A percentile compares a stretch with the other conserved stretches of the same genome.
Evolutionary conservation across 2,888 invertebrate species (phyloP).

Genomic region (Tenthredo scrophulariae): DNA sequence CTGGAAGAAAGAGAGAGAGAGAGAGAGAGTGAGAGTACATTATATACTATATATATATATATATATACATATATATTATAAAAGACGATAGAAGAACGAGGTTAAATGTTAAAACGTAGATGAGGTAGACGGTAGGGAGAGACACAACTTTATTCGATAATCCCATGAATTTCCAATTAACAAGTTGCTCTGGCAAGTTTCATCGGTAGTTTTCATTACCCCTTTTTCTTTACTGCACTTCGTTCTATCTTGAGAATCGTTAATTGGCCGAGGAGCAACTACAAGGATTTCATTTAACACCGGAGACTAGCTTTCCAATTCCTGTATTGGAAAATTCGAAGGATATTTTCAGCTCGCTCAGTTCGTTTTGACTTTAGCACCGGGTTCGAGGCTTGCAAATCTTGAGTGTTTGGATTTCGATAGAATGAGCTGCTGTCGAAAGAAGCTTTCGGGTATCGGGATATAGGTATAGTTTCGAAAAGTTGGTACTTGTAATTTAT

Average conservation of each 20-base stretch:
- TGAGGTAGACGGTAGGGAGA: conserved; percentile 41
- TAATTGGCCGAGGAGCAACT: conserved; percentile 36
- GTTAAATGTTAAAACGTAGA: conserved; percentile 29
- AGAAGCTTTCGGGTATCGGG: not conserved
- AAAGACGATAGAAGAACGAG: conserved; percentile 18
- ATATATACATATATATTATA: too few relatives aligned
- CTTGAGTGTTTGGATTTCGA: conserved; percentile 1
- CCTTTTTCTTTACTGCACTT: conserved; percentile 52
- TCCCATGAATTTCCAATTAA: conserved; percentile 74
- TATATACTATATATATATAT: not conserved
- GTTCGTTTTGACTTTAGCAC: not conserved
- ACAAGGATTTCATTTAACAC: conserved; percentile 21
- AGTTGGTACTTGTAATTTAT: conserved; percentile 37
- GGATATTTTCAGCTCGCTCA: not conserved
- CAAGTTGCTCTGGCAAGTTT: conserved; percentile 66
- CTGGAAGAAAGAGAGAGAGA: not conserved
- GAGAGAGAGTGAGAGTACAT: not conserved
- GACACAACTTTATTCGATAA: conserved; percentile 72
- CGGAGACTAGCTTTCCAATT: conserved; percentile 23
- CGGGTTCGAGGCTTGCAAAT: not conserved
- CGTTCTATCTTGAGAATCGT: conserved; percentile 35
- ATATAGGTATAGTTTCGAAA: conserved; percentile 21
- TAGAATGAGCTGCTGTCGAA: not conserved
- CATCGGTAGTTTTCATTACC: conserved; percentile 40
- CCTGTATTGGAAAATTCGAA: not conserved